These are phyloP conservation scores for Melipona quadrifasciata DNA, from an alignment of 1,140 invertebrate species.

Conservation along the genomic window DNA sequence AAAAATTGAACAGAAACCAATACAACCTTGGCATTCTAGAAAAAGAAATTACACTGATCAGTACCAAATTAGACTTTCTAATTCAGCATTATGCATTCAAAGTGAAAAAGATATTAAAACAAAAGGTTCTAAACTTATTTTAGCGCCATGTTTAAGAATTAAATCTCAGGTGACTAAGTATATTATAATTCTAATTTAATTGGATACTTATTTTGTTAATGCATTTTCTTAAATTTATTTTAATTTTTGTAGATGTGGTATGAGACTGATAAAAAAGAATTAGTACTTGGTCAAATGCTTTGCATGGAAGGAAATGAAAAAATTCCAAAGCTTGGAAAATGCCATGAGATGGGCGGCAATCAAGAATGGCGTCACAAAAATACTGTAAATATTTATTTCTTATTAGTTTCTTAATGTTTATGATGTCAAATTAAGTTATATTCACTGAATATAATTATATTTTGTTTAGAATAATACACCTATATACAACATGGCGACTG, in stretches of 20 bases:
- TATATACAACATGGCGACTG: slow-evolving; percentile 93
- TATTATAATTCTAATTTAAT: slow-evolving; percentile 54
- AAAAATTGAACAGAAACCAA: slow-evolving; percentile 84
- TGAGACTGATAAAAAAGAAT: slow-evolving; percentile 91
- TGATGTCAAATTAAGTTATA: slow-evolving; percentile 1
- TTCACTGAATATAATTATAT: slow-evolving; percentile 26
- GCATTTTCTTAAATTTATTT: not conserved
- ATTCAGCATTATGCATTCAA: slow-evolving; percentile 89
- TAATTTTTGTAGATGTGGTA: slow-evolving; percentile 87
- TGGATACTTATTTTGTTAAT: not conserved
- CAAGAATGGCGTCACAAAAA: slow-evolving; percentile 94
- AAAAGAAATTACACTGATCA: slow-evolving; percentile 89
- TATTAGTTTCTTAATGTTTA: not conserved
- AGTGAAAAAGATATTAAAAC: slow-evolving; percentile 90
- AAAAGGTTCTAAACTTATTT: slow-evolving; percentile 87
- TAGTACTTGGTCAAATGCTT: slow-evolving; percentile 91
- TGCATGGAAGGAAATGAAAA: slow-evolving; percentile 90
- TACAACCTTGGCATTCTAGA: slow-evolving; percentile 90
- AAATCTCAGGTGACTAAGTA: slow-evolving; percentile 86
- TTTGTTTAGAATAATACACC: slow-evolving; percentile 85
- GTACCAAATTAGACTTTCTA: slow-evolving; percentile 88
- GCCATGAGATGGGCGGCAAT: slow-evolving; percentile 93
- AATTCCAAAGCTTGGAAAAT: slow-evolving; percentile 90
- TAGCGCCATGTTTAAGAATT: slow-evolving; percentile 86
- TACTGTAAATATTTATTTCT: slow-evolving; percentile 81